Evolutionary conservation across 1,140 invertebrate genomes (phyloP).

Genomic region (Rhysida immarginata): DNA sequence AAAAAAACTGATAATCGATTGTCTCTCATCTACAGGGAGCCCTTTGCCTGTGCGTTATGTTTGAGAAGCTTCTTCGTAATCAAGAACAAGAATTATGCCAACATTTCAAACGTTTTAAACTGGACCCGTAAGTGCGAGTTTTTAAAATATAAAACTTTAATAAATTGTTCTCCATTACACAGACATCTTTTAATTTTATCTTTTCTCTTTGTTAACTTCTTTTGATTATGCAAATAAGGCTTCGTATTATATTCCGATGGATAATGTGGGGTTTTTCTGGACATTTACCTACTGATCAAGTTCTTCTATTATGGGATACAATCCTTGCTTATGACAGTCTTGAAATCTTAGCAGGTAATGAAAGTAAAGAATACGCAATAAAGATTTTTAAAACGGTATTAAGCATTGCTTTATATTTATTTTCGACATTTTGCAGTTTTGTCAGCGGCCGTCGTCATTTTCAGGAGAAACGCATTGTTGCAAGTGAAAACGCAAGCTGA

Average conservation of each 20-base stretch:
- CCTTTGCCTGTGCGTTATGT: constrained; percentile 41
- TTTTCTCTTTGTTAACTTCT: constrained; percentile 7
- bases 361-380: too few relatives aligned
- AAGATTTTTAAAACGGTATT: too few relatives aligned
- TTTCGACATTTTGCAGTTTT: too few relatives aligned
- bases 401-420: too few relatives aligned
- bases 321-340: constrained; percentile 81
- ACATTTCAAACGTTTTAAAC: constrained; percentile 69
- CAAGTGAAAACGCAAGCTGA: constrained; percentile 68
- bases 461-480: constrained; percentile 79
- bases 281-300: constrained; percentile 76
- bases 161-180: too few relatives aligned
- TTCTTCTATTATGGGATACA: constrained; percentile 80
- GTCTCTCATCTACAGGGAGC: constrained; percentile 24
- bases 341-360: constrained; percentile 66
- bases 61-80: constrained; percentile 77
- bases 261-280: constrained; percentile 87
- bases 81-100: constrained; percentile 78
- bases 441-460: constrained; percentile 50
- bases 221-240: too few relatives aligned
- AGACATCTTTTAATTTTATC: too few relatives aligned
- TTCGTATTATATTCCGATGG: constrained; percentile 87
- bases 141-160: too few relatives aligned
- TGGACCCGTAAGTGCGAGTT: constrained; percentile 91
- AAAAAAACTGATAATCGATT: too few relatives aligned